Percentiles rank a stretch among this genome's conserved stretches.
Conservation (phyloP, 2,888 invertebrate genomes). For the Helobdella robusta region DNA sequence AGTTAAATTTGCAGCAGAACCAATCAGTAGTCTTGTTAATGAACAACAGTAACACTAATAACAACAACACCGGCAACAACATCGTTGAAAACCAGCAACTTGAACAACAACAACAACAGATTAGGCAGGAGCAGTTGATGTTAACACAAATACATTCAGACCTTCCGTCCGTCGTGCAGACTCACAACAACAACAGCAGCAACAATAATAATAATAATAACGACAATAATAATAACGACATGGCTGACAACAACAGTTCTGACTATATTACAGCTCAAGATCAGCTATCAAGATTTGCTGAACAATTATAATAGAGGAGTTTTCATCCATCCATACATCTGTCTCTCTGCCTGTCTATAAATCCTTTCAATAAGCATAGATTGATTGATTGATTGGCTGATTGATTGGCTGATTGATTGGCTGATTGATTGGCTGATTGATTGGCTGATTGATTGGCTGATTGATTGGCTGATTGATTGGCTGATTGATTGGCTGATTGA, state of each 20-base stretch:
- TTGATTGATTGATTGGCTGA: too few species aligned
- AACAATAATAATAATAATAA: not conserved
- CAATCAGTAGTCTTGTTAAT: not conserved
- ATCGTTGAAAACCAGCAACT: slow-evolving; percentile 2
- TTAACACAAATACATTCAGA: slow-evolving; percentile 3
- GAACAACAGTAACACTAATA: not conserved
- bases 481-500: too few species aligned
- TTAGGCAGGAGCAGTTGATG: slow-evolving; percentile 1
- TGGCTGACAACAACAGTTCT: not conserved
- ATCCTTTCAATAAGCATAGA: too few species aligned
- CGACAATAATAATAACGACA: not conserved
- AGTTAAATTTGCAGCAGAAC: slow-evolving; percentile 1
- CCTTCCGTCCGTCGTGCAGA: slow-evolving; percentile 12
- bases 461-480: too few species aligned
- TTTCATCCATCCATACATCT: too few species aligned
- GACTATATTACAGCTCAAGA: slow-evolving; percentile 14
- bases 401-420: too few species aligned
- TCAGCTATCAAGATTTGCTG: slow-evolving; percentile 17
- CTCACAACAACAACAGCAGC: not conserved
- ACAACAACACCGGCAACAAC: slow-evolving; percentile 3
- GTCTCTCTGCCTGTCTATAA: too few species aligned
- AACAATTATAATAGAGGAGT: slow-evolving; percentile 16
- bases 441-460: too few species aligned
- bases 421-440: too few species aligned
- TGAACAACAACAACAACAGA: slow-evolving; percentile 12